Evolutionary conservation across 1,140 invertebrate species (phyloP), one percentile per base, ranked within the genome.

Genomic region (Zaprionus kolodkinae): DNA sequence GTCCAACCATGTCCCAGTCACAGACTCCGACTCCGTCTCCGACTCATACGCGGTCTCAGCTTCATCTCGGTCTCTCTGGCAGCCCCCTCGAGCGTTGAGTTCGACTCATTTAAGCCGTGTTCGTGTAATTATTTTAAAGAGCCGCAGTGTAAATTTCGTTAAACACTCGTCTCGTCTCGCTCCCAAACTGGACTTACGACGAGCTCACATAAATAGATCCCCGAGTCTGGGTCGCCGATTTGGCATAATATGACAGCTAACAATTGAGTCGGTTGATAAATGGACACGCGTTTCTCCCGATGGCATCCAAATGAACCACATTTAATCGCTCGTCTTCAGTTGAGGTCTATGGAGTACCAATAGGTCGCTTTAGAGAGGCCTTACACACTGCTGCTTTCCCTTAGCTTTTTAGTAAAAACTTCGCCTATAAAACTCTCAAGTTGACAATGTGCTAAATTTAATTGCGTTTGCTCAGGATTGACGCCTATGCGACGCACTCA

Each of bases 191-290:
- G 59, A 38, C 59, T 62, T 56, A 54, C 25, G 40, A 54, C 25
- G 40, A 54, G 17, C 45, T 70, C 65, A 55, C 55, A 25, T 74
- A 38, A 59, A 63, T 45, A 73, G 56, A 25, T 71, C 67, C 71
- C 70, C 40, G 13, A 52, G 59, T 69, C 59, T 57, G 72, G 66
- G 66, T 62, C 57, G 73, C 80, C 82, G 78, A 81, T 73, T 91
- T 80, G 83, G 78, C 86, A 74, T 91, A 92, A 92, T 92, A 91
- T 91, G 91, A 92, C 91, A 91, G 91, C 75, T 79, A 87, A 90
- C 85, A 91, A 76, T 91, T 91, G 79, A 77, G 79, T 25, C 72
- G 59, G 38, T 78, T 92, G 91, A 92, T 92, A 92, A 92, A 92
- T 92, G 81, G 73, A 50, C 21, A 56, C 68, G 52, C 70, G 67